Conservation (phyloP, 2,113 vertebrate genomes). For the Cygnus buccinator region DNA sequence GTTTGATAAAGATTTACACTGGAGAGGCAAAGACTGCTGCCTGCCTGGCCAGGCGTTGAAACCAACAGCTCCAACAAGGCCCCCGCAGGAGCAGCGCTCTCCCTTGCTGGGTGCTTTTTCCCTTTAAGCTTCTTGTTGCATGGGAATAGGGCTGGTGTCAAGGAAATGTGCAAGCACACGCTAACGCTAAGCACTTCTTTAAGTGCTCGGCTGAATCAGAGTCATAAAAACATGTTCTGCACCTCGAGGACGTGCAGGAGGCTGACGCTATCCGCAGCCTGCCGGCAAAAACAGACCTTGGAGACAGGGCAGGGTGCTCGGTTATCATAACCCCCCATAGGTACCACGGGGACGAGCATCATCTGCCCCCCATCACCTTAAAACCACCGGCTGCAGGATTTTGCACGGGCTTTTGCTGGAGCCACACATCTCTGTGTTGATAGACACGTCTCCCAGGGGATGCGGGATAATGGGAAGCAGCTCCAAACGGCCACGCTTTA, state of each 20-base stretch:
- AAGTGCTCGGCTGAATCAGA: not conserved
- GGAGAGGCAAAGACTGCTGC: not conserved
- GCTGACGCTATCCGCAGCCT: not conserved
- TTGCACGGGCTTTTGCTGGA: not conserved
- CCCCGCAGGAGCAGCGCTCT: not conserved
- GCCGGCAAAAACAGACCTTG: not conserved
- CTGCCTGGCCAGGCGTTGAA: not conserved
- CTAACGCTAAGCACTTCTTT: not conserved
- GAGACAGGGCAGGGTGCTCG: not conserved
- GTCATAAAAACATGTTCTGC: not conserved
- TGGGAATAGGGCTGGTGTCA: not conserved
- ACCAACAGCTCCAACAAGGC: not conserved
- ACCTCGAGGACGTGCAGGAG: not conserved
- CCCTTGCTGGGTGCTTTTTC: not conserved
- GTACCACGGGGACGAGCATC: not conserved
- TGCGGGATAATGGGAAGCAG: constrained; percentile 12
- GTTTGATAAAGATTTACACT: not conserved
- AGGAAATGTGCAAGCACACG: not conserved
- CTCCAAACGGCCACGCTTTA: not conserved
- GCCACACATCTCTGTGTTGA: not conserved
- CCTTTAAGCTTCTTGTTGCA: not conserved
- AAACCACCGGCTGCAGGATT: not conserved
- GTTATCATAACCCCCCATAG: too few species aligned
- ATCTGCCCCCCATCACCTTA: not conserved
- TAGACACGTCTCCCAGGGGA: not conserved